These are phyloP conservation scores for Tyria jacobaeae DNA, from an alignment of 2,888 invertebrate species.

Conservation along the genomic window DNA sequence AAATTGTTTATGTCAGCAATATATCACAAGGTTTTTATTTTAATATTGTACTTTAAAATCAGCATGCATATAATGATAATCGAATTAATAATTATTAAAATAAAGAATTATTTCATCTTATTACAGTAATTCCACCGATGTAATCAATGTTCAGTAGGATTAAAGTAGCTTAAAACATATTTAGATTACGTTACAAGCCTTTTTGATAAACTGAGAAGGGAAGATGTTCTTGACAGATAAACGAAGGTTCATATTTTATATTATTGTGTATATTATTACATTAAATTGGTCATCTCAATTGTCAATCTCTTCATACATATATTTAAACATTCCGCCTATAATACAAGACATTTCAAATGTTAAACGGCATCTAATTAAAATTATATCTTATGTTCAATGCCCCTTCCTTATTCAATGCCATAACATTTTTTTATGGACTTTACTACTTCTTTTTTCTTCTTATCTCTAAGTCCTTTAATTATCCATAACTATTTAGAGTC, in stretches of 20 bases:
- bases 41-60: not conserved
- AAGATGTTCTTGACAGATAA: no score
- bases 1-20: not conserved
- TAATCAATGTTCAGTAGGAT: slow-evolving; percentile 26
- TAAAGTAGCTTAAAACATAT: slow-evolving; percentile 12
- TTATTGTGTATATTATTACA: no score
- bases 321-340: no score
- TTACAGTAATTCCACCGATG: slow-evolving; percentile 30
- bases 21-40: not conserved
- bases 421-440: no score
- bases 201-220: not conserved
- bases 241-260: no score
- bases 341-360: no score
- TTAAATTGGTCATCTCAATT: not conserved
- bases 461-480: not conserved
- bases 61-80: not conserved
- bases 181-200: slow-evolving; percentile 4
- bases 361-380: no score
- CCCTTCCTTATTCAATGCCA: no score
- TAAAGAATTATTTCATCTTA: not conserved
- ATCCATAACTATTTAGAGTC: not conserved
- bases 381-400: no score
- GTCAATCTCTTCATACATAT: not conserved
- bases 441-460: no score
- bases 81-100: slow-evolving; percentile 2